Conservation (phyloP, 2,888 invertebrate genomes). For the Ochropacha duplaris region DNA sequence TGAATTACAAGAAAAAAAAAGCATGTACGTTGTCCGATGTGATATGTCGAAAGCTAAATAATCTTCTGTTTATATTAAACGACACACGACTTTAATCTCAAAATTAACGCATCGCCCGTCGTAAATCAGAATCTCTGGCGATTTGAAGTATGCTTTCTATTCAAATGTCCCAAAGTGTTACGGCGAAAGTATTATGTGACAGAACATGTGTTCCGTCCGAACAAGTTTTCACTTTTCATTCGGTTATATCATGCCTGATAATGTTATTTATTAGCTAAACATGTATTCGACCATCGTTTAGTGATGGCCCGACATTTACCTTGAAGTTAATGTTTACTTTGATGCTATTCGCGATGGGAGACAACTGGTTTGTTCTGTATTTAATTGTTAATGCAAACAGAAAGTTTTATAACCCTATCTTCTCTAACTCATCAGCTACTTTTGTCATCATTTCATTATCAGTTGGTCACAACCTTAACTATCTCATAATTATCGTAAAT, state of each 20-base stretch:
- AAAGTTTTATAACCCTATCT: neutral
- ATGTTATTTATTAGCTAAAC: constrained; percentile 31
- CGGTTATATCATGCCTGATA: constrained; percentile 39
- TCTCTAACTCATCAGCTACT: neutral
- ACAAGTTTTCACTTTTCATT: constrained; percentile 64
- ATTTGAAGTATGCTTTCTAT: constrained; percentile 53
- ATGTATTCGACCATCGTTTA: neutral
- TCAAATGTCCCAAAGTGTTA: constrained; percentile 62
- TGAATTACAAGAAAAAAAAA: neutral
- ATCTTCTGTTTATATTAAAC: neutral
- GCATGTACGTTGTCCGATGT: neutral
- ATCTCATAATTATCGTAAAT: too few relatives aligned
- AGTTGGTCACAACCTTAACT: too few relatives aligned
- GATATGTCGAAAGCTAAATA: neutral
- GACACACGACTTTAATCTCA: neutral
- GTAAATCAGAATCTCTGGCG: constrained; percentile 3
- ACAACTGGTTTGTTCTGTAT: neutral
- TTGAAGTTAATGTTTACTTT: constrained; percentile 3
- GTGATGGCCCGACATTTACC: constrained; percentile 4
- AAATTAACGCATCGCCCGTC: neutral
- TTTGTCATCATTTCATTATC: too few relatives aligned
- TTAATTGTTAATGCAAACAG: neutral
- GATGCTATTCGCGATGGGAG: neutral
- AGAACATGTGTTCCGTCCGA: constrained; percentile 23
- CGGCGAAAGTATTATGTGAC: constrained; percentile 56